phyloP scores from a whole-genome alignment of 2,888 invertebrate species.

The Acholoe squamosa region DNA sequence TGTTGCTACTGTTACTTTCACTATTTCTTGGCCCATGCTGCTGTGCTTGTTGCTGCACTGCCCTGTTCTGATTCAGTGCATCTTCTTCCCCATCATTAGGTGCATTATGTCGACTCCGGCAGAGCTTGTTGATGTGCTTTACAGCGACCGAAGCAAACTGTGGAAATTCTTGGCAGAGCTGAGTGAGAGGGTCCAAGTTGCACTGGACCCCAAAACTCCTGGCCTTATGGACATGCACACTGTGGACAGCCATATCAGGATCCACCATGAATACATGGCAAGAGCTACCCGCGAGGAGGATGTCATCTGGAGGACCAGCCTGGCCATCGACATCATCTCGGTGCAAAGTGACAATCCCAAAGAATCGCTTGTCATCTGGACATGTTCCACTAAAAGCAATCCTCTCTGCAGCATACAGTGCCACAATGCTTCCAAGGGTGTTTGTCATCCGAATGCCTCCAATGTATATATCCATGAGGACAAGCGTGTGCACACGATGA shows the following conservation, averaged over 20 bases:
- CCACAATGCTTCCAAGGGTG: conserved; percentile 90
- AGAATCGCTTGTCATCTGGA: conserved; percentile 94
- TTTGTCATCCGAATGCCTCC: conserved; percentile 90
- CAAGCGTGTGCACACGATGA: conserved; percentile 90
- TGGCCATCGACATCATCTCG: conserved; percentile 71
- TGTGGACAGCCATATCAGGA: conserved; percentile 92
- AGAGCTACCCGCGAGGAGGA: conserved; percentile 86
- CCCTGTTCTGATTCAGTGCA: not conserved
- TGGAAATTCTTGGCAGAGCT: conserved; percentile 93
- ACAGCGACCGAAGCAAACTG: conserved; percentile 89
- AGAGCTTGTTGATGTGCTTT: conserved; percentile 86
- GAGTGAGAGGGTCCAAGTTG: conserved; percentile 84
- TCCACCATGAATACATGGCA: conserved; percentile 98
- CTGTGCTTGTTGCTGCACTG: not conserved
- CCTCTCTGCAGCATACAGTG: conserved; percentile 93
- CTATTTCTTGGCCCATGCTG: conserved; percentile 62
- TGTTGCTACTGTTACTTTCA: conserved; percentile 93
- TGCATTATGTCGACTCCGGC: conserved; percentile 80
- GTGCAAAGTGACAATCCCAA: conserved; percentile 92
- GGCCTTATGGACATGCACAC: conserved; percentile 90
- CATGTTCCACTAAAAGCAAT: conserved; percentile 95
- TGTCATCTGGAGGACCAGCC: conserved; percentile 74
- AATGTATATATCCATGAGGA: conserved; percentile 92
- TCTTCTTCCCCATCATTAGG: conserved; percentile 77
- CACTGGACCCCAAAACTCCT: conserved; percentile 92